phyloP scores from a whole-genome alignment of 2,888 invertebrate species.

The Hyppa rectilinea region DNA sequence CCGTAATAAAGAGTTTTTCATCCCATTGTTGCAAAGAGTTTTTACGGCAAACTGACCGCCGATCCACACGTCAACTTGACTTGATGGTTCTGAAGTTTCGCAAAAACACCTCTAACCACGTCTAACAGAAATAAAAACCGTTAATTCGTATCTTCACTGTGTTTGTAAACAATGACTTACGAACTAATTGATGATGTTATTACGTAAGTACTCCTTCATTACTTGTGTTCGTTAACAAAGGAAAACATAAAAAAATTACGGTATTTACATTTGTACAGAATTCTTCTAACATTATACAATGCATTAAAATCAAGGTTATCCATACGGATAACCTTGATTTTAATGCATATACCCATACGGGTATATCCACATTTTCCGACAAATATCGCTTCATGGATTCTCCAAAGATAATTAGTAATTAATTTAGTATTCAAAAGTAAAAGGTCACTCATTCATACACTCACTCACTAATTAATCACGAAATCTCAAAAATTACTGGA shows the following conservation, averaged over 20 bases:
- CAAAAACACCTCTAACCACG: neutral
- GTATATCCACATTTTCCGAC: neutral
- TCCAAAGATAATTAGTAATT: neutral
- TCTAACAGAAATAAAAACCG: neutral
- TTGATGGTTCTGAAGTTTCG: conserved; percentile 21
- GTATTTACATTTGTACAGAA: neutral
- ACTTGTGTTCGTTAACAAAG: neutral
- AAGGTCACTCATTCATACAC: no score
- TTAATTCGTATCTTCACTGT: neutral
- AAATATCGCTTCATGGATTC: neutral
- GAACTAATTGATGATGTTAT: conserved; percentile 27
- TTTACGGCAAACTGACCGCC: conserved; percentile 26
- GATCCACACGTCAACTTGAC: conserved; percentile 41
- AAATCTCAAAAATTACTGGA: no score
- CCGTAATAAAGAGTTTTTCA: conserved; percentile 9
- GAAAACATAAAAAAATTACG: neutral
- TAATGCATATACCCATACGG: neutral
- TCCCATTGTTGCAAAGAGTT: conserved; percentile 22
- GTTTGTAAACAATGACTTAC: conserved; percentile 26
- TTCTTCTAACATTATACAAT: neutral
- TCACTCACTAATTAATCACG: no score
- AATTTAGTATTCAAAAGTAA: no score
- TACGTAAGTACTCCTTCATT: conserved; percentile 18
- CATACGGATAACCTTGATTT: neutral
- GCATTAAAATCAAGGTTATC: neutral